Evolutionary conservation across 2,113 vertebrate genomes (phyloP).

Genomic region (Phoenicopterus ruber): DNA sequence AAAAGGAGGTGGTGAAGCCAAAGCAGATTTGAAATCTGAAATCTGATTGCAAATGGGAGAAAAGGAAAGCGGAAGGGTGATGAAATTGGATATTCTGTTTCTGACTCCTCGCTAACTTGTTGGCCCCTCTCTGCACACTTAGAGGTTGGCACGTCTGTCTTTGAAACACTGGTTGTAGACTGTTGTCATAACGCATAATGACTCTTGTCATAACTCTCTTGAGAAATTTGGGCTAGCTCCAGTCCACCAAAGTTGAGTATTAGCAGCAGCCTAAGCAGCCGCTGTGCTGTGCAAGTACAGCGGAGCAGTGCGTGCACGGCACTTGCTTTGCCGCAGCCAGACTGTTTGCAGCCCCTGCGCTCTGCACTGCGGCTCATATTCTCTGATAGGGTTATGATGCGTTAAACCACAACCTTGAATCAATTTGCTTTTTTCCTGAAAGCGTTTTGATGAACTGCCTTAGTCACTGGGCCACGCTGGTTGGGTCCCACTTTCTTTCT

Average conservation of each 20-base stretch:
- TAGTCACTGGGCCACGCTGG: not conserved
- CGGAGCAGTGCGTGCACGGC: not conserved
- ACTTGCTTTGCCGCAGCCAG: not conserved
- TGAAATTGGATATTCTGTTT: not conserved
- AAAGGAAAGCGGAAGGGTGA: not conserved
- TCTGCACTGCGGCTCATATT: not conserved
- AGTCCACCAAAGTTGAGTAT: rapidly evolving
- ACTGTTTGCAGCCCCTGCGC: not conserved
- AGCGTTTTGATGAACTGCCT: not conserved
- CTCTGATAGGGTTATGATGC: not conserved
- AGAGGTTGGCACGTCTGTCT: not conserved
- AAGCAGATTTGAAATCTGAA: not conserved
- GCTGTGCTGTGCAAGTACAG: not conserved
- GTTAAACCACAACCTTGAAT: not conserved
- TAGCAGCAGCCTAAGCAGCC: not conserved
- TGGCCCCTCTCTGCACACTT: not conserved
- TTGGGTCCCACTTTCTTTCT: not conserved
- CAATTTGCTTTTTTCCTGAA: not conserved
- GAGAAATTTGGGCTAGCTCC: not conserved
- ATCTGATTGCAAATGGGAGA: not conserved
- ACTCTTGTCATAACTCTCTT: not conserved
- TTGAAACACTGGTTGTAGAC: not conserved
- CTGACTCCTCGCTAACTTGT: not conserved
- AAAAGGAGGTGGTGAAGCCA: not conserved
- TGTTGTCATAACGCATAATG: not conserved